Conservation (phyloP, 2,797 vertebrate genomes). For the Anabacerthia variegaticeps region DNA sequence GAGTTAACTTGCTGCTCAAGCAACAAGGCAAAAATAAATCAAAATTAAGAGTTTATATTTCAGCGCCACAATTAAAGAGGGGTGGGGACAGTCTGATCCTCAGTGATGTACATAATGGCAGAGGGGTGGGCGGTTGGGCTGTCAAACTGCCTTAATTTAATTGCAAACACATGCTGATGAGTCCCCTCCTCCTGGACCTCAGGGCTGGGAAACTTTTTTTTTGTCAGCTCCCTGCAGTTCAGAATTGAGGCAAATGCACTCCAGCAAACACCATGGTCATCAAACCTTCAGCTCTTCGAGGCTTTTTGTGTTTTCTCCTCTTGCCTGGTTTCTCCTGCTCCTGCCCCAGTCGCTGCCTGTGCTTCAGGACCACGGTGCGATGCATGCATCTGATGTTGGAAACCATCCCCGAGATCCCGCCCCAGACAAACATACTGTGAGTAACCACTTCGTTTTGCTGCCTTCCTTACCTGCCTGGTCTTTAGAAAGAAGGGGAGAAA, state of each 20-base stretch:
- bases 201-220: constrained; percentile 55
- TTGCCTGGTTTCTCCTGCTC: constrained; percentile 32
- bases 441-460: background rate
- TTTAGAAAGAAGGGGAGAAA: background rate
- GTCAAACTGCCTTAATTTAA: constrained; percentile 72
- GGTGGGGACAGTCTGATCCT: background rate
- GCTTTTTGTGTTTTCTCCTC: constrained; percentile 60
- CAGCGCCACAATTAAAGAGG: background rate
- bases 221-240: constrained; percentile 60
- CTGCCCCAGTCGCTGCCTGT: constrained; percentile 71
- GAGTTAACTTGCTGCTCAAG: background rate
- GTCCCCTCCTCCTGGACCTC: constrained; percentile 72
- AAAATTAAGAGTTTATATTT: background rate
- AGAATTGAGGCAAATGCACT: constrained; percentile 42
- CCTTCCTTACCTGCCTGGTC: background rate
- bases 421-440: constrained; percentile 72
- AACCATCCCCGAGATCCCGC: constrained; percentile 65
- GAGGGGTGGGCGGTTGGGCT: constrained; percentile 58
- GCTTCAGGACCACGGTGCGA: constrained; percentile 74
- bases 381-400: constrained; percentile 79
- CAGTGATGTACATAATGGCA: constrained; percentile 7
- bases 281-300: background rate
- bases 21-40: background rate
- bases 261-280: constrained; percentile 65
- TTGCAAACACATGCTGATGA: constrained; percentile 75